Evolutionary conservation across 2,797 vertebrate species (phyloP).

Genomic region (Siniperca obscura): DNA sequence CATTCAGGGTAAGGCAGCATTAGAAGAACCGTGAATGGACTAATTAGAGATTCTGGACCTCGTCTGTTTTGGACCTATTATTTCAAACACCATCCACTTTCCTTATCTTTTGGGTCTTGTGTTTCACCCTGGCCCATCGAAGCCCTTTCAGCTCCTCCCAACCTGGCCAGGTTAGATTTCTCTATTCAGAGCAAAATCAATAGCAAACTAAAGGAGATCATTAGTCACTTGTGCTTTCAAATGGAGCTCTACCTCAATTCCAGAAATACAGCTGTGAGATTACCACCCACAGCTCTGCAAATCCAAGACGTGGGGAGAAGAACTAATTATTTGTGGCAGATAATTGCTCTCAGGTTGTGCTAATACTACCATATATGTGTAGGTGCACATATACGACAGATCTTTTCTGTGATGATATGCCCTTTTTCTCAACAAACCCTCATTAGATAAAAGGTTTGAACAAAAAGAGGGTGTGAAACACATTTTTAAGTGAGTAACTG

Average conservation of each 20-base stretch:
- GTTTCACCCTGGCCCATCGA: slow-evolving; percentile 36
- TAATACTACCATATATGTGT: slow-evolving; percentile 65
- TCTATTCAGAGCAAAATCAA: slow-evolving; percentile 69
- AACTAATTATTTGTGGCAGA: slow-evolving; percentile 78
- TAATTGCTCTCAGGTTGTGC: slow-evolving; percentile 76
- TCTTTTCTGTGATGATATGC: slow-evolving; percentile 52
- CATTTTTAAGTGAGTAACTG: slow-evolving; percentile 30
- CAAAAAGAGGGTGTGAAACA: slow-evolving; percentile 53
- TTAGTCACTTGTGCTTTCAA: slow-evolving; percentile 71
- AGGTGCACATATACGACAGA: slow-evolving; percentile 54
- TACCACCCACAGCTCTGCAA: slow-evolving; percentile 73
- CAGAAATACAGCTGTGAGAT: slow-evolving; percentile 74
- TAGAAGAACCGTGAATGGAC: slow-evolving; percentile 32
- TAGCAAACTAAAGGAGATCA: slow-evolving; percentile 67
- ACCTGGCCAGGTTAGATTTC: slow-evolving; percentile 55
- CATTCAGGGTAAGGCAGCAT: slow-evolving; percentile 19
- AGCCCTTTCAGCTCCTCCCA: slow-evolving; percentile 40
- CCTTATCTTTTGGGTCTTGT: slow-evolving; percentile 35
- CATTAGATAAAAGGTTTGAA: slow-evolving; percentile 68
- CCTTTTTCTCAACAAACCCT: slow-evolving; percentile 51
- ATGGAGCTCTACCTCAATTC: slow-evolving; percentile 63
- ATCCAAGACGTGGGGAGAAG: slow-evolving; percentile 71
- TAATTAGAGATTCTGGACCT: slow-evolving; percentile 51
- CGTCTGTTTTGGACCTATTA: slow-evolving; percentile 34
- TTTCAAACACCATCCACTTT: slow-evolving; percentile 32